These are phyloP conservation scores for Salminus brasiliensis DNA, from an alignment of 2,113 vertebrate genomes.

Conservation along the genomic window DNA sequence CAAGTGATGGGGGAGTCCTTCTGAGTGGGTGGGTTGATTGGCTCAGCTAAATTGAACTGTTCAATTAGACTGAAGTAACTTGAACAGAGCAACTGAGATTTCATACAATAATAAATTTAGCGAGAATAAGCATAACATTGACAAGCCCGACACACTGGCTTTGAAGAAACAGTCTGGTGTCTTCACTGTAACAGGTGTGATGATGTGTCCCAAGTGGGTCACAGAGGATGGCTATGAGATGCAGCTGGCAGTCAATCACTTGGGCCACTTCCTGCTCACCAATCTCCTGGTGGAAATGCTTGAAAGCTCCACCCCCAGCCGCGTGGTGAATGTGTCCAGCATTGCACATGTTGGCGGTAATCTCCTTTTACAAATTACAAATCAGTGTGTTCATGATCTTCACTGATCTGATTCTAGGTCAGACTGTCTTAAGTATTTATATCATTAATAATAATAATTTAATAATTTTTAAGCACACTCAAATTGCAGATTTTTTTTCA, in stretches of 20 bases:
- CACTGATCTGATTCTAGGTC: not conserved
- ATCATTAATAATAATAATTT: not conserved
- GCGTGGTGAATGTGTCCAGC: conserved; percentile 73
- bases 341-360: conserved; percentile 70
- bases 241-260: conserved; percentile 77
- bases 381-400: not conserved
- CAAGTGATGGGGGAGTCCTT: no score
- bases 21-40: no score
- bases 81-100: no score
- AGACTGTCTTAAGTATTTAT: not conserved
- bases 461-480: not conserved
- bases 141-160: no score
- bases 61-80: no score
- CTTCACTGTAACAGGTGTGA: conserved; percentile 67
- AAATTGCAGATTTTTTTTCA: not conserved
- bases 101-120: no score
- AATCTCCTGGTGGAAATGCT: conserved; percentile 71
- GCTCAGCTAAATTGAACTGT: no score
- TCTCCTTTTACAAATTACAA: not conserved
- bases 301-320: conserved; percentile 71
- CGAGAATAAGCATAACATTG: no score
- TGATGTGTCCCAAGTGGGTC: conserved; percentile 77
- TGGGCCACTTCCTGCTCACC: conserved; percentile 78
- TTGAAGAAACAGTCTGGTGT: not conserved
- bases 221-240: conserved; percentile 78